Evolutionary conservation across 2,113 vertebrate species (phyloP), one percentile per base, ranked within the genome.

Genomic region (Cynoglossus semilaevis): DNA sequence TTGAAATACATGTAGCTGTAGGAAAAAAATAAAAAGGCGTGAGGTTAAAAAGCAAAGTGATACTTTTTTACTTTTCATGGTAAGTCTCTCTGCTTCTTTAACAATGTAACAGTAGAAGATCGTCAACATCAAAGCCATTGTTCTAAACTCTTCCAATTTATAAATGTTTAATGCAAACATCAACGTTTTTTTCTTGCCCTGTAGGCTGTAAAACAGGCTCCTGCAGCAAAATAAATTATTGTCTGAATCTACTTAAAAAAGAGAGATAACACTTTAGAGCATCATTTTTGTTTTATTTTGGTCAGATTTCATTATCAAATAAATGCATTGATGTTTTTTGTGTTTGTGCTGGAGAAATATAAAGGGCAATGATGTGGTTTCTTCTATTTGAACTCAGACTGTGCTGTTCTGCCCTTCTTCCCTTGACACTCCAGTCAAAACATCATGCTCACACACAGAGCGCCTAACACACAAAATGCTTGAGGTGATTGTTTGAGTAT

Each of bases 91-190:
- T 15, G 42, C 69, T 18, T 51, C 16, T 10, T 55, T 44, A 22
- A 16, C 37, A 16, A 22, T 59, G 38, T 1, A 49, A 34, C 51
- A 35, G 2, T 15, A 45, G 56, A 36, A 56, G 17, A 58, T 13
- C 44, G 46, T 42, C 15, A 74, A 76, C 34, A 64, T 67, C 57
- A 59, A 71, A 66, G 60, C 14, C 40, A 36, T 63, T 74, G 58
- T 64, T 61, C 48, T 36, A 15, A 58, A 63, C 40, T 79, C 74
- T 29, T 61, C 29, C 38, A 17, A 58, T 72, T 29, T 38, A 18
- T 65, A 54, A 70, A 76, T 77, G 76, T 81, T 79, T 52, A 74
- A 57, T 11, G 34, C 53, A 43, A 45, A 57, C 49, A 81, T 79
- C 70, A 79, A 79, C 73, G 76, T 74, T 72, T 63, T 2, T 1